These are phyloP conservation scores for Peromyscus nudipes DNA, from an alignment of 2,797 vertebrate species.

Conservation along the genomic window DNA sequence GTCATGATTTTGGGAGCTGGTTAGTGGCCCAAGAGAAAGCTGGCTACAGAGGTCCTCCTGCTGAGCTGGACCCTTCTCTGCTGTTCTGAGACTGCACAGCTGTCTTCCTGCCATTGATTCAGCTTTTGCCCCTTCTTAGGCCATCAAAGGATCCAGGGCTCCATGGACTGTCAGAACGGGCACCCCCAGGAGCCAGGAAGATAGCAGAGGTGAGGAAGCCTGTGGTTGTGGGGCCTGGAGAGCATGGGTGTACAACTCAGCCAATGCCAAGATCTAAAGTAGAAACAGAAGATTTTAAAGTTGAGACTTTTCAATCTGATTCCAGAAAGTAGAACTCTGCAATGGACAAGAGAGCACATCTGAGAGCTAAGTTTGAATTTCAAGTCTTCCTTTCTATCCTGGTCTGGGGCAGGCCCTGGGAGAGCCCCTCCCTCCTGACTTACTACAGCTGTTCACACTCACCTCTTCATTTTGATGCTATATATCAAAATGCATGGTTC, in stretches of 20 bases:
- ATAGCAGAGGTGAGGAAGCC: neutral
- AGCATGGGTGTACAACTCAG: neutral
- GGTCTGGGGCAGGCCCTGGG: neutral
- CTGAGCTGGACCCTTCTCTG: neutral
- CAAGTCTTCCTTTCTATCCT: neutral
- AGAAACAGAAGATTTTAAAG: constrained; percentile 22
- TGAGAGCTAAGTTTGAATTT: neutral
- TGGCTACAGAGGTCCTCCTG: neutral
- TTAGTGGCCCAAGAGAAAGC: too few relatives aligned
- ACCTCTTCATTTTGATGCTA: too few relatives aligned
- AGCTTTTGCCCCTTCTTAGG: neutral
- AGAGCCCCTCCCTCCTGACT: neutral
- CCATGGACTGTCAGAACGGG: neutral
- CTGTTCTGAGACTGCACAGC: neutral
- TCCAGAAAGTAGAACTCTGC: neutral
- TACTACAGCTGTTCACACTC: neutral
- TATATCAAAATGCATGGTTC: neutral
- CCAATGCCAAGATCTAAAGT: neutral
- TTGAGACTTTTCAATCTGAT: neutral
- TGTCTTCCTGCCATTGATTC: neutral
- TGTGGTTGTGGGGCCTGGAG: neutral
- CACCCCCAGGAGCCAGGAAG: neutral
- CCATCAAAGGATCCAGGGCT: neutral
- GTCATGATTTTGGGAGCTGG: too few relatives aligned
- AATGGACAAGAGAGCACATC: neutral